These are phyloP conservation scores for Muscicapa adusta DNA, from an alignment of 2,113 vertebrate genomes.

Conservation along the genomic window DNA sequence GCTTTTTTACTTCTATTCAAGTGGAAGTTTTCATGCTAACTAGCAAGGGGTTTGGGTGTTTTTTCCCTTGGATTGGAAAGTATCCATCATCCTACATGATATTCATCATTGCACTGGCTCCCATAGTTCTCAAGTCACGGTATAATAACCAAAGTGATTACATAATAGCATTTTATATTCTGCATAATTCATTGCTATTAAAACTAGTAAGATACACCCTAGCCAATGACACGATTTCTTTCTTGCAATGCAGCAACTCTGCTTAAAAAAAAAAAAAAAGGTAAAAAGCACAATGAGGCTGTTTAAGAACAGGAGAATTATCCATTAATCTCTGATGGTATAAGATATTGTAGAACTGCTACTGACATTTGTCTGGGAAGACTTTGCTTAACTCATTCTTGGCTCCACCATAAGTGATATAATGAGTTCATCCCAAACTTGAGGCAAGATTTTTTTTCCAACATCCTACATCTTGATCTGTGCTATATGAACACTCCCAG, in stretches of 20 bases:
- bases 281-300: not conserved
- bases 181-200: conserved; percentile 6
- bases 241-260: conserved; percentile 10
- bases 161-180: conserved; percentile 22
- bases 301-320: conserved; percentile 15
- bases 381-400: not conserved
- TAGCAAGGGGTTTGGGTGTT: not conserved
- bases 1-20: not conserved
- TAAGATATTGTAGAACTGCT: conserved; percentile 5
- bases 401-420: not conserved
- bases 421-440: not conserved
- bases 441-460: not conserved
- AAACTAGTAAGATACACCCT: conserved; percentile 18
- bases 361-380: conserved; percentile 21
- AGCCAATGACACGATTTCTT: not conserved
- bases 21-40: not conserved
- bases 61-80: not conserved
- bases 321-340: conserved; percentile 28
- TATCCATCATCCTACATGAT: not conserved
- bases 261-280: not conserved
- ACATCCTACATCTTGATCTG: not conserved
- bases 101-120: not conserved
- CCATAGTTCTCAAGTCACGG: not conserved
- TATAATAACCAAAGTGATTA: conserved; percentile 24
- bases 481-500: not conserved